Evolutionary conservation across 1,140 invertebrate species (phyloP), one percentile per base, ranked within the genome.

Genomic region (Bombyx mandarina): DNA sequence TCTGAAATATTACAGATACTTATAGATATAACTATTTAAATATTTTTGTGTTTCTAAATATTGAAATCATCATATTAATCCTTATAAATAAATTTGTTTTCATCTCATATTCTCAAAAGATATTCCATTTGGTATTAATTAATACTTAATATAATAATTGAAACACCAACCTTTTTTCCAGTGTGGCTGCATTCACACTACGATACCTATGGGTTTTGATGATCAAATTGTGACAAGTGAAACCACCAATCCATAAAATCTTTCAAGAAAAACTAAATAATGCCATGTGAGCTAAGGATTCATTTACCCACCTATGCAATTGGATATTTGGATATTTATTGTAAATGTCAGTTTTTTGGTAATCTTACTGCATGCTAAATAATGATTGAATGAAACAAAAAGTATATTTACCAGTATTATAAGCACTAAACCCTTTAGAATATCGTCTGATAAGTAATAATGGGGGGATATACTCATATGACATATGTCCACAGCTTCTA

Each of bases 391-490:
- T 57, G 1, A 51, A 35, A 22, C 51, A 56, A 55, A 57, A 53
- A 54, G 46, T 58, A 51, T 58, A 74, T 49, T 77, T 76, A 88
- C 86, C 74, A 88, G 55, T 42, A 86, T 81, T 54, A 88, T 88
- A 72, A 82, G 76, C 8, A 83, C 68, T 57, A 88, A 62, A 59
- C 75, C 65, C 61, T 71, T 74, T 2, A 87, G 62, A 1, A 84
- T 59, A 65, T 73, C 67, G 22, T 63, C 67, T 22, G 80, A 77
- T 10, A 85, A 65, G 62, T 81, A 86, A 52, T 86, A 75, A 10
- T 59, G 55, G 43, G 63, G 62, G 49, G 69, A 78, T 1, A 86
- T 73, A 49, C 67, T 72, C 46, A 81, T 50, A 45, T 64, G 56
- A 49, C 77, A 82, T 8, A 82, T 69, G 63, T 85, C 77, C 46